These are phyloP conservation scores for Eublepharis macularius DNA, from an alignment of 2,113 vertebrate genomes.

Conservation along the genomic window DNA sequence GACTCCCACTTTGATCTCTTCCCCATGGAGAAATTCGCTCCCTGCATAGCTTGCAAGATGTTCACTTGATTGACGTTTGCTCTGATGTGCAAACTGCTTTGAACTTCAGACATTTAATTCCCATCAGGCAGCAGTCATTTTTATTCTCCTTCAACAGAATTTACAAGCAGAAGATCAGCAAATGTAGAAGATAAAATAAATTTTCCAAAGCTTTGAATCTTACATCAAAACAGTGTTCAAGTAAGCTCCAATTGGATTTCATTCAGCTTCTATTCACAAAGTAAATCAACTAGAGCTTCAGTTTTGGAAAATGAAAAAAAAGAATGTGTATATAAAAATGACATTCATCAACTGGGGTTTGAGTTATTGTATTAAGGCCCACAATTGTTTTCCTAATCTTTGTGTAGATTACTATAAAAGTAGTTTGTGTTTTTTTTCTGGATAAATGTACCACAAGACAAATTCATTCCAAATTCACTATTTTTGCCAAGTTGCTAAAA, in stretches of 20 bases:
- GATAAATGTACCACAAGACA: slow-evolving; percentile 20
- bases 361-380: slow-evolving; percentile 6
- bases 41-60: slow-evolving; percentile 76
- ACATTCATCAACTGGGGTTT: slow-evolving; percentile 9
- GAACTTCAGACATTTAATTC: slow-evolving; percentile 93
- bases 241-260: slow-evolving; percentile 78
- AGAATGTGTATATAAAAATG: neutral
- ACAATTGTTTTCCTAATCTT: slow-evolving; percentile 13
- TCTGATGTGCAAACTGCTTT: slow-evolving; percentile 91
- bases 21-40: slow-evolving; percentile 77
- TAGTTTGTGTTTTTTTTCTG: slow-evolving; percentile 17
- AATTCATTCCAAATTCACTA: slow-evolving; percentile 17
- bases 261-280: slow-evolving; percentile 75
- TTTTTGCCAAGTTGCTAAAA: slow-evolving; percentile 39
- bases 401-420: slow-evolving; percentile 29
- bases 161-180: slow-evolving; percentile 87
- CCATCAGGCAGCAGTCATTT: slow-evolving; percentile 90
- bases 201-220: slow-evolving; percentile 92
- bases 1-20: slow-evolving; percentile 85
- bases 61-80: slow-evolving; percentile 86
- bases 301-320: slow-evolving; percentile 44
- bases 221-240: slow-evolving; percentile 82
- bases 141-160: slow-evolving; percentile 92
- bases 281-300: slow-evolving; percentile 77
- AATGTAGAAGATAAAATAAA: slow-evolving; percentile 90